Percentiles rank a stretch among this genome's conserved stretches.
These are phyloP conservation scores for Drosophila sulfurigaster DNA, from an alignment of 1,140 invertebrate species.

Conservation along the genomic window DNA sequence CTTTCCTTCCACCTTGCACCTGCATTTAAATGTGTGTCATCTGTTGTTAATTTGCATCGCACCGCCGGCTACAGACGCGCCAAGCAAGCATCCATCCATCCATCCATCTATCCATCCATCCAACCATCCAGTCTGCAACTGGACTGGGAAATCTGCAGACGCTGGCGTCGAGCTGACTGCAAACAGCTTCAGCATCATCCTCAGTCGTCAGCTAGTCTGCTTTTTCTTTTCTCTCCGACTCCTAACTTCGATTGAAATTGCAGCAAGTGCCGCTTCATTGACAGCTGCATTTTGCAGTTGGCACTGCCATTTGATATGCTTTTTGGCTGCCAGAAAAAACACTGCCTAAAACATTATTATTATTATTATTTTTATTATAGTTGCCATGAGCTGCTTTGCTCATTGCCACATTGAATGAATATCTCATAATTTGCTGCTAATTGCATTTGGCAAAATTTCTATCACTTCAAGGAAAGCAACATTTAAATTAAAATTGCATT, in stretches of 20 bases:
- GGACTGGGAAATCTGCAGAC: constrained; percentile 3
- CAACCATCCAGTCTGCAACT: background rate
- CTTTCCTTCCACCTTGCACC: constrained; percentile 11
- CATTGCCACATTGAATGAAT: background rate
- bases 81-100: too few species aligned
- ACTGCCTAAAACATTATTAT: too few species aligned
- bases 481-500: too few species aligned
- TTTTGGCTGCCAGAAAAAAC: constrained; percentile 31
- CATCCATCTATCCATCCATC: too few species aligned
- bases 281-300: constrained; percentile 42
- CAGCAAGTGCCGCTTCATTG: constrained; percentile 17
- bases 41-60: constrained; percentile 74
- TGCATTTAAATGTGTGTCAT: constrained; percentile 78
- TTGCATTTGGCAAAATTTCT: too few species aligned
- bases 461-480: too few species aligned
- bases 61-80: constrained; percentile 30
- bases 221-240: constrained; percentile 17
- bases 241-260: constrained; percentile 13
- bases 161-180: constrained; percentile 54
- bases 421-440: too few species aligned
- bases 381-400: background rate
- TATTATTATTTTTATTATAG: background rate
- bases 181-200: background rate
- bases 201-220: constrained; percentile 62
- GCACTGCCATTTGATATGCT: constrained; percentile 21